A percentile compares a stretch with the other conserved stretches of the same genome.
phyloP scores from a whole-genome alignment of 2,113 vertebrate genomes.

The Microtus montanus region DNA sequence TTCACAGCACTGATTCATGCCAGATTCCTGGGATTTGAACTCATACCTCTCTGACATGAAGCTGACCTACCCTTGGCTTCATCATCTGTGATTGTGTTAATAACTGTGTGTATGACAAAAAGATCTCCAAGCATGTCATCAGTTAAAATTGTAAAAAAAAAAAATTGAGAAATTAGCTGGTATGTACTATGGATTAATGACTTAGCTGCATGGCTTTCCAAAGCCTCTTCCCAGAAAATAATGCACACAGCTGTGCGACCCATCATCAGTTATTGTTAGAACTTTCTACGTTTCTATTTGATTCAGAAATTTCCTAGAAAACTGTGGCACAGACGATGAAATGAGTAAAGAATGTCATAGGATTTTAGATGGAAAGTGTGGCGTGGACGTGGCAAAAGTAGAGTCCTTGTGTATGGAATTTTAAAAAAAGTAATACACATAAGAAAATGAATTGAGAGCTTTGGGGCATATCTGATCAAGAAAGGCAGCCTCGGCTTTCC shows the following conservation, averaged over 20 bases:
- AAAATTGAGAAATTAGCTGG: neutral
- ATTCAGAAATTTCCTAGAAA: conserved; percentile 5
- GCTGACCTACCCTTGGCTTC: neutral
- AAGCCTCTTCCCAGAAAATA: neutral
- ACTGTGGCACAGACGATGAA: neutral
- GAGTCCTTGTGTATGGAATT: neutral
- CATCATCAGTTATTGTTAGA: neutral
- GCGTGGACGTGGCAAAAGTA: too few relatives aligned
- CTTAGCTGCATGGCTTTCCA: neutral
- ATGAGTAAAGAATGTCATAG: neutral
- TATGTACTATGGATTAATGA: neutral
- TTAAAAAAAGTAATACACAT: neutral
- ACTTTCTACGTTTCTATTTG: neutral
- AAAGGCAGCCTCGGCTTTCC: neutral
- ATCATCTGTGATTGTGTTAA: neutral
- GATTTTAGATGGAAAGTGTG: neutral
- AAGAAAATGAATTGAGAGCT: neutral
- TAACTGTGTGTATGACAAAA: neutral
- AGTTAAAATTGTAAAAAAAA: neutral
- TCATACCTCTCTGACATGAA: neutral
- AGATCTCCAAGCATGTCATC: neutral
- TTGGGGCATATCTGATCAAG: neutral
- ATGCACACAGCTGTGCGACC: neutral
- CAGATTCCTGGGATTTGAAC: neutral
- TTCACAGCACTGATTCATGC: neutral